phyloP scores from a whole-genome alignment of 2,113 vertebrate genomes.

The Cricetomys ansorgei region DNA sequence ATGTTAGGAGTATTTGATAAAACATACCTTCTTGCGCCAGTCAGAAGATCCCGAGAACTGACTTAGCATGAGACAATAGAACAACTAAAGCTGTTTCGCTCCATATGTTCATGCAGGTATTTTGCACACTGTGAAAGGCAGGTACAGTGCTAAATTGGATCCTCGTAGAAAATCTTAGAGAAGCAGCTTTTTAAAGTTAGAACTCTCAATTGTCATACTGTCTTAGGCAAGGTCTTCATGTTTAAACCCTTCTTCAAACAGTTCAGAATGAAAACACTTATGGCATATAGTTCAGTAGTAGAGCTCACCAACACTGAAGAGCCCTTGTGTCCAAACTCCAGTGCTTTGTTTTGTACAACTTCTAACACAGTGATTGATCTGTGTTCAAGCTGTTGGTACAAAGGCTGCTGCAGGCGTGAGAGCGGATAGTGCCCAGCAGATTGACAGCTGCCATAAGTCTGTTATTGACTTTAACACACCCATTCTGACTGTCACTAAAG shows the following conservation, averaged over 20 bases:
- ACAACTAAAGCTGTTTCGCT: neutral
- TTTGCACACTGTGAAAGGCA: neutral
- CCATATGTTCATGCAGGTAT: neutral
- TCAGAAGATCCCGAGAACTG: neutral
- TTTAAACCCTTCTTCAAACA: conserved; percentile 14
- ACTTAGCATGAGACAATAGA: neutral
- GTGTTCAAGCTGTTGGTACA: neutral
- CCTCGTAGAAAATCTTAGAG: neutral
- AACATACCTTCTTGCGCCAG: neutral
- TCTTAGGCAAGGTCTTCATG: neutral
- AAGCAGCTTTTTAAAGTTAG: conserved; percentile 3
- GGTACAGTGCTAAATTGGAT: neutral
- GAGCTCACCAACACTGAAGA: neutral
- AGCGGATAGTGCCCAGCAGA: conserved; percentile 65
- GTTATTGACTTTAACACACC: conserved; percentile 66
- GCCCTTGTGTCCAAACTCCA: neutral
- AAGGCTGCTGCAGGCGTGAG: neutral
- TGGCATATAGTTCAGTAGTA: neutral
- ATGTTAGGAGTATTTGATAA: neutral
- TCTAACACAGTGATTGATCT: conserved; percentile 62
- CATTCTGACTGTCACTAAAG: conserved; percentile 51
- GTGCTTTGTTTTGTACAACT: neutral
- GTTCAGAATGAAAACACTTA: neutral
- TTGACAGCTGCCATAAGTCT: conserved; percentile 68
- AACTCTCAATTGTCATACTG: neutral